Conservation (phyloP, 2,797 vertebrate genomes). For the Danio tinwini region DNA sequence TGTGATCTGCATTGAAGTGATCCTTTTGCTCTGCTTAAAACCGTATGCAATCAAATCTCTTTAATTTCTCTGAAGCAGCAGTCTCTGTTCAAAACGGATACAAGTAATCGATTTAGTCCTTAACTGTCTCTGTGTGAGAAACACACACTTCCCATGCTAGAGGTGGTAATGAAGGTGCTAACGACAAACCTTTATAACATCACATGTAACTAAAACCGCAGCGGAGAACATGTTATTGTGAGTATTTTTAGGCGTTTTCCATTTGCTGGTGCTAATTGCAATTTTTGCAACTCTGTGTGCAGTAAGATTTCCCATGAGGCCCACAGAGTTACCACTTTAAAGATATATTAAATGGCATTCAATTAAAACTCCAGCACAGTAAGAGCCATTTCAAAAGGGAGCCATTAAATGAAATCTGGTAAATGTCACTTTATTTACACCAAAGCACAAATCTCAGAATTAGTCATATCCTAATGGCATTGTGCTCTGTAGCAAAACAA, state of each 20-base stretch:
- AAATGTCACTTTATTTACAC: slow-evolving; percentile 40
- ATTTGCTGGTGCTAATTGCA: slow-evolving; percentile 46
- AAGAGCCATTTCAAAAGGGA: slow-evolving; percentile 34
- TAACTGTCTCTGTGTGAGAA: slow-evolving; percentile 20
- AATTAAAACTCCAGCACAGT: slow-evolving; percentile 48
- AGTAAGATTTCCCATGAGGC: slow-evolving; percentile 36
- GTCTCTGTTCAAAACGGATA: background rate
- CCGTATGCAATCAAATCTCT: background rate
- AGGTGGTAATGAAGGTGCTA: slow-evolving; percentile 31
- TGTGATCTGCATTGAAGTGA: background rate
- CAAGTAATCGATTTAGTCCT: slow-evolving; percentile 11
- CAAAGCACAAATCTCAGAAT: slow-evolving; percentile 24
- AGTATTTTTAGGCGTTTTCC: slow-evolving; percentile 37
- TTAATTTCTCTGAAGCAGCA: background rate
- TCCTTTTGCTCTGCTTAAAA: background rate
- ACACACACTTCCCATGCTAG: slow-evolving; percentile 21
- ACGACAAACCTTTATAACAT: slow-evolving; percentile 4
- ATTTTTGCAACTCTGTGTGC: slow-evolving; percentile 41
- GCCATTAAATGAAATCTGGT: slow-evolving; percentile 26
- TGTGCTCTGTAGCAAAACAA: slow-evolving; percentile 23
- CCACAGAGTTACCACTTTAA: slow-evolving; percentile 21
- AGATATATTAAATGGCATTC: slow-evolving; percentile 36
- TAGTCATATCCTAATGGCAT: slow-evolving; percentile 25
- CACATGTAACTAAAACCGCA: background rate
- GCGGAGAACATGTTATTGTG: background rate